Evolutionary conservation across 2,113 vertebrate genomes (phyloP).

Genomic region (Rhodinocichla rosea): DNA sequence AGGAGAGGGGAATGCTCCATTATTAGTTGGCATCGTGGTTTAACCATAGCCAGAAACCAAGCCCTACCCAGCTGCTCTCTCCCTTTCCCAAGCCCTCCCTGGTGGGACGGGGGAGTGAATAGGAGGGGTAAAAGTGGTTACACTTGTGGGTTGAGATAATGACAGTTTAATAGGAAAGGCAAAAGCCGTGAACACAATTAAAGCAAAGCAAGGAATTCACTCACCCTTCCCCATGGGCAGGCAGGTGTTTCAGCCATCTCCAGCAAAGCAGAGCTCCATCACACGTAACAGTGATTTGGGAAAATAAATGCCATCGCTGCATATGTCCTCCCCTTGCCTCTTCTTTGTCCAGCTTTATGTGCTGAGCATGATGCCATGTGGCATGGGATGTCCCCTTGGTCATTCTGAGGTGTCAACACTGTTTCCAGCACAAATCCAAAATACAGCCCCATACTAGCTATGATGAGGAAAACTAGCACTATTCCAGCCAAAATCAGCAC

Average conservation of each 20-base stretch:
- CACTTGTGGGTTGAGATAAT: neutral
- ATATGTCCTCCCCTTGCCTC: neutral
- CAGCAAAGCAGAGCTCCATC: neutral
- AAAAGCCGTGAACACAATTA: neutral
- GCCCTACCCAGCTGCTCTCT: neutral
- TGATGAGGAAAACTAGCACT: neutral
- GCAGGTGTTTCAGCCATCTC: neutral
- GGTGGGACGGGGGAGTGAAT: too few species aligned
- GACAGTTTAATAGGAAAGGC: neutral
- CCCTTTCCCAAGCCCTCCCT: neutral
- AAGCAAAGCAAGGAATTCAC: neutral
- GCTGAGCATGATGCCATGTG: neutral
- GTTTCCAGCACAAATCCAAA: neutral
- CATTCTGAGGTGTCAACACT: neutral
- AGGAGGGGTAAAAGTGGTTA: neutral
- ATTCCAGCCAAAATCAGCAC: neutral
- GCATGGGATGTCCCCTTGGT: neutral
- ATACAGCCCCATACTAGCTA: neutral
- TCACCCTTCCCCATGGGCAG: neutral
- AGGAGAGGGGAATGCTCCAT: neutral
- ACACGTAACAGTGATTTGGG: neutral
- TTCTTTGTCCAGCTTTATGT: neutral
- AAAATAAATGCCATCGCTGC: neutral
- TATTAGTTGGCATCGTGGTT: neutral
- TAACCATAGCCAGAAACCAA: neutral